Conservation (phyloP, 2,888 invertebrate species). For the Pristionchus fissidentatus region DNA sequence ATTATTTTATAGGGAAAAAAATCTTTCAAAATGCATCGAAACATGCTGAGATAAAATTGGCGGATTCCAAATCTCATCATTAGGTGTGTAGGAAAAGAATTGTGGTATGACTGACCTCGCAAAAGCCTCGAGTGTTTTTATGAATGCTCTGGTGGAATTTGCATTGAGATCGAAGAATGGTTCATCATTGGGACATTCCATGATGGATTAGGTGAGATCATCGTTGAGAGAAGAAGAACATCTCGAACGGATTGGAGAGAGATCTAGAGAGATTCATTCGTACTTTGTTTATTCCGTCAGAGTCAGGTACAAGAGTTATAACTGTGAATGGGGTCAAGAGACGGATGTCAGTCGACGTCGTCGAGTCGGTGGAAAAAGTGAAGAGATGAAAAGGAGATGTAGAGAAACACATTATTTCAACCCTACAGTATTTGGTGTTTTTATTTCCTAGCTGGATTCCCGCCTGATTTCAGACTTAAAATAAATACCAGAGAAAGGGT, state of each 20-base stretch:
- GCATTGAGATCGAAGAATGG: slow-evolving; percentile 66
- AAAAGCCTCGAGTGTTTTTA: slow-evolving; percentile 60
- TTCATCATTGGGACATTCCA: slow-evolving; percentile 69
- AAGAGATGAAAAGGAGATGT: too few species aligned
- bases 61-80: too few species aligned
- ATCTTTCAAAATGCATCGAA: too few species aligned
- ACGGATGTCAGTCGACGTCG: neutral
- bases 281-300: neutral
- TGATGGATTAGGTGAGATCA: slow-evolving; percentile 41
- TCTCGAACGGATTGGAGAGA: neutral
- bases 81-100: too few species aligned
- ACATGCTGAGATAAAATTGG: too few species aligned
- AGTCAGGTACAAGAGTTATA: too few species aligned
- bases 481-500: too few species aligned
- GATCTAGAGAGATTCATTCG: neutral
- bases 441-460: too few species aligned
- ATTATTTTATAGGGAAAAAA: slow-evolving; percentile 4
- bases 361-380: neutral
- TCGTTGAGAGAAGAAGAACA: neutral
- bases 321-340: too few species aligned
- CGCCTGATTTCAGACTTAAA: too few species aligned
- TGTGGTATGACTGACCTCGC: slow-evolving; percentile 56
- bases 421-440: too few species aligned
- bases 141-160: slow-evolving; percentile 62
- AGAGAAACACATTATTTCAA: too few species aligned